A percentile compares a stretch with the other conserved stretches of the same genome.
Conservation (phyloP, 2,113 vertebrate genomes). For the Gobio gobio region DNA sequence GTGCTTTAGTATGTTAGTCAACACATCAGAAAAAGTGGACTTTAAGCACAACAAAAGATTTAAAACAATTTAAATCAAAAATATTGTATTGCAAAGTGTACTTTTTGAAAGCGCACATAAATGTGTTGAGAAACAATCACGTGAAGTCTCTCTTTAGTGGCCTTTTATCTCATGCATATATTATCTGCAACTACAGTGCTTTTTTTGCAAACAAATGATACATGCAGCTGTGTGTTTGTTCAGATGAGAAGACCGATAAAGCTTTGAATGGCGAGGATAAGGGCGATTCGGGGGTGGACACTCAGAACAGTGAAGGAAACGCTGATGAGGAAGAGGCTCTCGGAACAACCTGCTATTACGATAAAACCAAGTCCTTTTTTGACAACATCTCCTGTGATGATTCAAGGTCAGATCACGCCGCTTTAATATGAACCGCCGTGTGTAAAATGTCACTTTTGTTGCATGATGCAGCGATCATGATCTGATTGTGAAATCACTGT, state of each 20-base stretch:
- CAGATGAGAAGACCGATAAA: constrained; percentile 87
- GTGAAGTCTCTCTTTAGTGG: too few relatives aligned
- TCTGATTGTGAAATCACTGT: neutral
- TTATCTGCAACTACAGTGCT: too few relatives aligned
- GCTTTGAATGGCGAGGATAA: constrained; percentile 92
- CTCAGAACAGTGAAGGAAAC: constrained; percentile 86
- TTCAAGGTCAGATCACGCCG: constrained; percentile 78
- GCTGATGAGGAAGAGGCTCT: constrained; percentile 88
- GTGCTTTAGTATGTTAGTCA: too few relatives aligned
- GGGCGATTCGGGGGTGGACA: constrained; percentile 85
- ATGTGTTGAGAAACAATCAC: too few relatives aligned
- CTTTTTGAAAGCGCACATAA: too few relatives aligned
- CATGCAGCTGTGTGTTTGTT: neutral
- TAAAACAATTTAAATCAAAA: too few relatives aligned
- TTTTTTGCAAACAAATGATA: too few relatives aligned
- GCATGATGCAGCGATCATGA: neutral
- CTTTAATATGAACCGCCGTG: neutral
- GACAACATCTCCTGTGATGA: constrained; percentile 97
- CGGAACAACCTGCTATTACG: constrained; percentile 89
- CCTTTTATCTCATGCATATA: neutral
- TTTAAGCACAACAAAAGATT: too few relatives aligned
- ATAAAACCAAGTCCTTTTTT: constrained; percentile 99
- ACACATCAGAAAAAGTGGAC: too few relatives aligned
- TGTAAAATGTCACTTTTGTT: neutral
- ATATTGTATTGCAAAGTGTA: too few relatives aligned